These are phyloP conservation scores for Arctia plantaginis DNA, from an alignment of 2,888 invertebrate species.

Conservation along the genomic window DNA sequence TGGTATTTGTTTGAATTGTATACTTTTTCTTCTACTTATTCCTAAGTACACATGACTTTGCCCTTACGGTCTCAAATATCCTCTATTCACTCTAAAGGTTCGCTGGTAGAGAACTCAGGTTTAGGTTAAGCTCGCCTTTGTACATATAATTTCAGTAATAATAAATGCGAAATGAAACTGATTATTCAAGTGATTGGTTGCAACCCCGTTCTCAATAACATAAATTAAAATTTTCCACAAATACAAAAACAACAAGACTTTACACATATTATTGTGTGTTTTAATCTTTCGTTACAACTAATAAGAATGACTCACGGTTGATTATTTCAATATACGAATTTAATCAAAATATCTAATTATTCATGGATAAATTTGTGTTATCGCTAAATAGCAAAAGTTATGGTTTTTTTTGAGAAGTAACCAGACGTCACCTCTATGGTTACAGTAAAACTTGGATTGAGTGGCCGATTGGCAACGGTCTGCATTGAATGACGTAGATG, in stretches of 20 bases:
- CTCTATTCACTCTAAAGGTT: too few species aligned
- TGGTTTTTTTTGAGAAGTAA: background rate
- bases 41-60: too few species aligned
- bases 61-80: too few species aligned
- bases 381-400: background rate
- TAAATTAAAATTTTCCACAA: background rate
- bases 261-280: background rate
- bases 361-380: background rate
- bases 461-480: too few species aligned
- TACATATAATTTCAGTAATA: too few species aligned
- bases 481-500: too few species aligned
- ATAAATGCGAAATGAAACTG: background rate
- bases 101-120: too few species aligned
- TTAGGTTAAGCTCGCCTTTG: too few species aligned
- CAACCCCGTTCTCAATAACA: background rate
- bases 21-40: too few species aligned
- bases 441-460: too few species aligned
- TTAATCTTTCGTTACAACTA: background rate
- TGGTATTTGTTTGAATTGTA: too few species aligned
- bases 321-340: background rate
- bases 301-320: background rate
- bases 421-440: background rate
- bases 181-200: background rate
- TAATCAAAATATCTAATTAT: background rate
- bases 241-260: background rate